phyloP scores from a whole-genome alignment of 2,888 invertebrate genomes.

The Xestoiulus laeticollis region DNA sequence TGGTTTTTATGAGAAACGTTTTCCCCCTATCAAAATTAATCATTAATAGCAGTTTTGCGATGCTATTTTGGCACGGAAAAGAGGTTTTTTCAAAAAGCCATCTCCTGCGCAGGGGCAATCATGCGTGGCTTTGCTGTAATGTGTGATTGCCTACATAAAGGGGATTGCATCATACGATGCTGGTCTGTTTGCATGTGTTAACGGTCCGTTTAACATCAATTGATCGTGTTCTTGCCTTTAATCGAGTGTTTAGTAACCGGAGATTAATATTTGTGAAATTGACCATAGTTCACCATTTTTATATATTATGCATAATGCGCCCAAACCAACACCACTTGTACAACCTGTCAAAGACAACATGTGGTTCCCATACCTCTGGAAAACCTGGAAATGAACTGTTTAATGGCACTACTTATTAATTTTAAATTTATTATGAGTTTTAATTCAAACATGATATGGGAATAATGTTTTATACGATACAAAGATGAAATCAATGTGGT shows the following conservation, averaged over 20 bases:
- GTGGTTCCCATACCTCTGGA: no score
- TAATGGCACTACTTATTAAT: no score
- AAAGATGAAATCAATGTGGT: no score
- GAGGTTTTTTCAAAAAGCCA: not conserved
- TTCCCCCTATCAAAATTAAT: slow-evolving; percentile 8
- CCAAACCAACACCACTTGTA: no score
- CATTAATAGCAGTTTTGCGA: slow-evolving; percentile 19
- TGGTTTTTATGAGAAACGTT: not conserved
- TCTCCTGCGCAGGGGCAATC: not conserved
- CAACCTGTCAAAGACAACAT: no score
- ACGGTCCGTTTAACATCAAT: not conserved
- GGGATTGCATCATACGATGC: not conserved
- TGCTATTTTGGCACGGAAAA: slow-evolving; percentile 2
- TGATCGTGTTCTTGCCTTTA: not conserved
- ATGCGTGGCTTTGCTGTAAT: not conserved
- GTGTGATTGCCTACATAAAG: not conserved
- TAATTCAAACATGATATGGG: no score
- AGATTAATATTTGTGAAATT: no score
- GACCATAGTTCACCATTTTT: no score
- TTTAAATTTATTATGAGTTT: no score
- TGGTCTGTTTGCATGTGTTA: not conserved
- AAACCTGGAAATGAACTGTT: no score
- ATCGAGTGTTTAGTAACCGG: not conserved
- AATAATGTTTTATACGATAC: no score
- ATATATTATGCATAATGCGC: no score